These are phyloP conservation scores for Drosophila guanche DNA, from an alignment of 1,140 invertebrate species.

Conservation along the genomic window DNA sequence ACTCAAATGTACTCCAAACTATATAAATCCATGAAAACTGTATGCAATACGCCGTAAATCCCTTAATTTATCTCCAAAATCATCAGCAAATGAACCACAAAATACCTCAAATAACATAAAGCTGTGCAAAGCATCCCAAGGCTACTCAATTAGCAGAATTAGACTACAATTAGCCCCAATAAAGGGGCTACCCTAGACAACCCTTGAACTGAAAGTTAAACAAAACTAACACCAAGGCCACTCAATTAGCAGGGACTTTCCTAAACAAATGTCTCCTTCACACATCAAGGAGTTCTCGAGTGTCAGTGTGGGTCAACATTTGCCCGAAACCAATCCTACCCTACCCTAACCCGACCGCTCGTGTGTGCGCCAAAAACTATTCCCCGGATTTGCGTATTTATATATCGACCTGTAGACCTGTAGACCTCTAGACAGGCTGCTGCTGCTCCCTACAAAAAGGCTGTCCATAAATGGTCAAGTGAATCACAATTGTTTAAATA, in stretches of 20 bases:
- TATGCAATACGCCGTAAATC: no score
- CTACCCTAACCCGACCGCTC: constrained; percentile 16
- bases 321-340: constrained; percentile 16
- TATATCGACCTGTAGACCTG: no score
- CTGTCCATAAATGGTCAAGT: constrained; percentile 78
- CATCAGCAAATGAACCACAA: no score
- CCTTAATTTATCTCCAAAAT: no score
- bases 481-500: constrained; percentile 75
- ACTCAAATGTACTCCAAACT: no score
- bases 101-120: no score
- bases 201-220: not conserved
- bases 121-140: no score
- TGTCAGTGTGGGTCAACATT: not conserved
- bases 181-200: no score
- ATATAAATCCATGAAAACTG: no score
- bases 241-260: constrained; percentile 20
- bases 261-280: constrained; percentile 9
- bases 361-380: not conserved
- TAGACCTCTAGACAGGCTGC: constrained; percentile 18
- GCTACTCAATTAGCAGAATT: no score
- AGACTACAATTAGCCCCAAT: no score
- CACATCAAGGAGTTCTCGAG: not conserved
- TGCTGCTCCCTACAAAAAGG: constrained; percentile 19
- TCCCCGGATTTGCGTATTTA: no score
- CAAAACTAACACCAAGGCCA: not conserved